Base-by-base conservation (phyloP, 2,113 vertebrate species). In the Lophochroa leadbeateri region DNA sequence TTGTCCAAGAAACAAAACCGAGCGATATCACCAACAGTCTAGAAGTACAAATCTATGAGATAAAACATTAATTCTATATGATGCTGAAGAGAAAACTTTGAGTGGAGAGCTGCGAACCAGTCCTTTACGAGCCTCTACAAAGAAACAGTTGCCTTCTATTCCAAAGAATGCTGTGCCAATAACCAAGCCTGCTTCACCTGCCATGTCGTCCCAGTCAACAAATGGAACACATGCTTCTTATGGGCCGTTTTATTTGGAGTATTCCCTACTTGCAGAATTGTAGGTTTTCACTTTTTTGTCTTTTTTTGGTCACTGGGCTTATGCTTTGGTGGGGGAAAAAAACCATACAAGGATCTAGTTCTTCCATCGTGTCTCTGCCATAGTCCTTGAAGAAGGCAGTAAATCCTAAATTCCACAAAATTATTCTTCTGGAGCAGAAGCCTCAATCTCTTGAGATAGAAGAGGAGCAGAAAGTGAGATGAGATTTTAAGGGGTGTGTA, bases 221-320 rank as follows among this genome's bases (percentile, higher is more conserved):
- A 99, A 99, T 72, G 99, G 99, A 94, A 99, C 99, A 6, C 99
- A 99, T 6, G 99, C 99, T 52, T 99, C 99, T 21, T 99, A 99
- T 0, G 99, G 99, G 25, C 99, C 99, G 55, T 99, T 99, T 97
- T 99, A 99, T 97, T 94, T 99, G 98, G 99, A 99, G 89, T 99
- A 99, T 96, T 99, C 99, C 4, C 98, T 99, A 47, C 98, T 99
- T 61, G 99, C 99, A 50, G 99, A 99, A 96, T 99, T 99, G 99
- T 99, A 97, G 90, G 99, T 97, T 96, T 82, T 70, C 3, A 8
- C 21, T 55, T 53, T 57, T 28, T 57, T 67, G 7, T n/a, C 19
- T 24, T 19, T 80, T 52, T 60, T 82, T 31, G 11, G 37, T 86
- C 35, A 39, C 24, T 75, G 33, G 49, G 24, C 11, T 84, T 81